phyloP scores from a whole-genome alignment of 2,888 invertebrate species.

The Holacanthella duospinosa region DNA sequence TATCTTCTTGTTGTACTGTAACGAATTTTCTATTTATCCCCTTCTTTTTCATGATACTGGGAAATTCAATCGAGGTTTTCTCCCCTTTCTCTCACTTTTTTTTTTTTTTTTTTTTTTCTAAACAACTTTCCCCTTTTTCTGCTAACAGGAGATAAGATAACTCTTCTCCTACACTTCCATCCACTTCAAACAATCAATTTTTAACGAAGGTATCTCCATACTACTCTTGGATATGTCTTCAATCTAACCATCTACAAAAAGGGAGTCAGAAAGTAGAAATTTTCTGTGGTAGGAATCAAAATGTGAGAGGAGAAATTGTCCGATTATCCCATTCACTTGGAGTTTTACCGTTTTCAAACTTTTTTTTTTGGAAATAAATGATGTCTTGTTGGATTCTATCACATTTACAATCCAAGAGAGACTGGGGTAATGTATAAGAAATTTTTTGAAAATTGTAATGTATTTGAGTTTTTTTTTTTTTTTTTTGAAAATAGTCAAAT shows the following conservation, averaged over 20 bases:
- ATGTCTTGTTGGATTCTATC: too few relatives aligned
- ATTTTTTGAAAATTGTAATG: too few relatives aligned
- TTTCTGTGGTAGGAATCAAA: neutral
- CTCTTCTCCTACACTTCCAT: slow-evolving; percentile 1
- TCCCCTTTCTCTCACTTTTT: neutral
- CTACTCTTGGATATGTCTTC: neutral
- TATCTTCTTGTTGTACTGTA: neutral
- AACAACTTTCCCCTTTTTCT: neutral
- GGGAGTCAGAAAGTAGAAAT: neutral
- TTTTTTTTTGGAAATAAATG: too few relatives aligned
- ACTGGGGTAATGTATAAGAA: too few relatives aligned
- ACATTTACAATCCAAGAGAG: too few relatives aligned
- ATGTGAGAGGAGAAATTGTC: too few relatives aligned
- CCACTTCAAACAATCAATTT: slow-evolving; percentile 6
- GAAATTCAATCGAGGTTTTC: neutral
- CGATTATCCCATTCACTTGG: too few relatives aligned
- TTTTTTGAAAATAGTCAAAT: too few relatives aligned
- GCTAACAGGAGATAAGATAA: neutral
- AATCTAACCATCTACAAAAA: neutral
- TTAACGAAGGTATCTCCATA: neutral
- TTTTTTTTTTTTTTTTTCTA: neutral
- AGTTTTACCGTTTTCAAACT: too few relatives aligned
- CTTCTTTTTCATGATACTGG: neutral
- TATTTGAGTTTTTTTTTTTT: too few relatives aligned
- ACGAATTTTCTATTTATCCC: neutral